Conservation (phyloP, 2,113 vertebrate species). For the Phalacrocorax carbo region DNA sequence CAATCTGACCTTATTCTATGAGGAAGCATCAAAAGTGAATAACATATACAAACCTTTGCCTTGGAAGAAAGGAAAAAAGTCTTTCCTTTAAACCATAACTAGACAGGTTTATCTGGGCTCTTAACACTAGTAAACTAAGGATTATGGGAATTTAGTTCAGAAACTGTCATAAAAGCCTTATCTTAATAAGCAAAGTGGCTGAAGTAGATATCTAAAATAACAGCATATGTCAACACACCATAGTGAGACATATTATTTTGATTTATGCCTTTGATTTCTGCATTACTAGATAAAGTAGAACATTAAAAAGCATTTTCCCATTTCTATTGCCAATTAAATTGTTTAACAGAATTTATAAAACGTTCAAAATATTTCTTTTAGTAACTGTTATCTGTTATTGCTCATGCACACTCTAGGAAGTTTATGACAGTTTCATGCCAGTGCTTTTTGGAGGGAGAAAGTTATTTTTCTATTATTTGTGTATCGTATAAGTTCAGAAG, state of each 20-base stretch:
- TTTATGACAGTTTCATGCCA: not conserved
- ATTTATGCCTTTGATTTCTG: slow-evolving; percentile 12
- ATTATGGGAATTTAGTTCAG: not conserved
- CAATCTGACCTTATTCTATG: not conserved
- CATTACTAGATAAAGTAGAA: not conserved
- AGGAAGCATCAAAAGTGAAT: not conserved
- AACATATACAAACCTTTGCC: not conserved
- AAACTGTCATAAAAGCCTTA: not conserved
- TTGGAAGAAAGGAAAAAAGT: not conserved
- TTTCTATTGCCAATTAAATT: not conserved
- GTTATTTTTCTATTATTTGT: not conserved
- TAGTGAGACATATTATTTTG: not conserved
- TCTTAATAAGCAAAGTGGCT: not conserved
- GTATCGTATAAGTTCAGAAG: not conserved
- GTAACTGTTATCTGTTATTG: not conserved
- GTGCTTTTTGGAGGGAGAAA: not conserved
- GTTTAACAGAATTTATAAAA: not conserved
- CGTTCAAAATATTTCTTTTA: not conserved
- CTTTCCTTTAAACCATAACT: not conserved
- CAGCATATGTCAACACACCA: not conserved
- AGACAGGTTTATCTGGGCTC: not conserved
- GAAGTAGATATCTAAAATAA: not conserved
- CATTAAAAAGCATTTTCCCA: not conserved
- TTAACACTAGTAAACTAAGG: not conserved
- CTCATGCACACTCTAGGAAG: not conserved